These are phyloP conservation scores for Bellardia bayeri DNA, from an alignment of 2,888 invertebrate species.

Conservation along the genomic window DNA sequence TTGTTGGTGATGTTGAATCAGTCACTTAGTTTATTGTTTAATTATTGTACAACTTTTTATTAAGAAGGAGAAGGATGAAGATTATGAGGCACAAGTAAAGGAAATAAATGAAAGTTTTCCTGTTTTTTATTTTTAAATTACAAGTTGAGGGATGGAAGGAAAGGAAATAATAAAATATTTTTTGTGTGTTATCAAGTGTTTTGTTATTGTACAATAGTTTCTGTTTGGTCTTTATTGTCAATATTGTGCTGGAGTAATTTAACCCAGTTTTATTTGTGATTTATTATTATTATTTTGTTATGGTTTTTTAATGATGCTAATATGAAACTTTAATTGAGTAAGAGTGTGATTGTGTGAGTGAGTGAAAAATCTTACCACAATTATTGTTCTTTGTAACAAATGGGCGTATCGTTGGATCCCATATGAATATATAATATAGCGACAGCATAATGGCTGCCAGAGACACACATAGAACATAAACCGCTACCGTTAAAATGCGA, in stretches of 20 bases:
- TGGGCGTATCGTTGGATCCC: conserved; percentile 89
- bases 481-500: conserved; percentile 95
- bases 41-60: conserved; percentile 23
- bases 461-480: conserved; percentile 97
- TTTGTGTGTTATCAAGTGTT: conserved; percentile 27
- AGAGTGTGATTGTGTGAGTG: not conserved
- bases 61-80: not conserved
- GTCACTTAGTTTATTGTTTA: conserved; percentile 37
- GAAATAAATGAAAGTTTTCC: conserved; percentile 42
- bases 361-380: conserved; percentile 81
- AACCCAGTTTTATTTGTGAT: conserved; percentile 37
- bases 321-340: not conserved
- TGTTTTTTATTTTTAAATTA: not conserved
- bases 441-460: conserved; percentile 97
- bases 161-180: conserved; percentile 1
- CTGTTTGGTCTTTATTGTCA: conserved; percentile 9
- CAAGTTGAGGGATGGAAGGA: not conserved
- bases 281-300: not conserved
- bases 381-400: conserved; percentile 83
- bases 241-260: conserved; percentile 20
- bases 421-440: conserved; percentile 96
- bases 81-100: conserved; percentile 14
- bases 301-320: not conserved
- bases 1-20: conserved; percentile 11
- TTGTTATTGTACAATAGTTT: conserved; percentile 3